A percentile compares a stretch with the other conserved stretches of the same genome.
Conservation (phyloP, 2,888 invertebrate species). For the Parasteatoda lunata region DNA sequence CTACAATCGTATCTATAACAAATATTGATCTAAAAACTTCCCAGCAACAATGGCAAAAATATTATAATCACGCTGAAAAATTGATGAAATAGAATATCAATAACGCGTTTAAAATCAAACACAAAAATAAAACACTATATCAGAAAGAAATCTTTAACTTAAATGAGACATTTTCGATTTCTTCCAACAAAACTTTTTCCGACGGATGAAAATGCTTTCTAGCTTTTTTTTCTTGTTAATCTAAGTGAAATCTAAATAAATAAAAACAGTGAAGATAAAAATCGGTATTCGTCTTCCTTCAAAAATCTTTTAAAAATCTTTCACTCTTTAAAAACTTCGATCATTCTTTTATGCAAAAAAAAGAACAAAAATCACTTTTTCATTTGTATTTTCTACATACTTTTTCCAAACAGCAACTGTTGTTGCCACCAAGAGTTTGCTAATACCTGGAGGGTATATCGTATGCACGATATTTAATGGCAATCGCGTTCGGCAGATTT, state of each 20-base stretch:
- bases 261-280: conserved; percentile 43
- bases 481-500: conserved; percentile 15
- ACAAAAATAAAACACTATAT: too few relatives aligned
- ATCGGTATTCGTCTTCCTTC: conserved; percentile 15
- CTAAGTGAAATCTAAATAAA: conserved; percentile 44
- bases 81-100: too few relatives aligned
- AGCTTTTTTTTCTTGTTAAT: conserved; percentile 29
- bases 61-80: too few relatives aligned
- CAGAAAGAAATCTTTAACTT: too few relatives aligned
- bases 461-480: conserved; percentile 24
- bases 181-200: too few relatives aligned
- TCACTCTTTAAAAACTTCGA: background rate
- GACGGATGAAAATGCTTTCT: background rate
- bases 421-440: conserved; percentile 25
- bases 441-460: conserved; percentile 59
- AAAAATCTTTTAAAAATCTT: conserved; percentile 23
- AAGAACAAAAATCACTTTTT: background rate
- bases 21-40: too few relatives aligned
- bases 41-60: too few relatives aligned
- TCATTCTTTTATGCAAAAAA: background rate
- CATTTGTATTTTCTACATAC: background rate
- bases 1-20: too few relatives aligned
- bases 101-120: too few relatives aligned
- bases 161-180: too few relatives aligned
- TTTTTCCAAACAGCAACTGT: background rate